These are phyloP conservation scores for Agonum fuliginosum DNA, from an alignment of 2,888 invertebrate species.

Conservation along the genomic window DNA sequence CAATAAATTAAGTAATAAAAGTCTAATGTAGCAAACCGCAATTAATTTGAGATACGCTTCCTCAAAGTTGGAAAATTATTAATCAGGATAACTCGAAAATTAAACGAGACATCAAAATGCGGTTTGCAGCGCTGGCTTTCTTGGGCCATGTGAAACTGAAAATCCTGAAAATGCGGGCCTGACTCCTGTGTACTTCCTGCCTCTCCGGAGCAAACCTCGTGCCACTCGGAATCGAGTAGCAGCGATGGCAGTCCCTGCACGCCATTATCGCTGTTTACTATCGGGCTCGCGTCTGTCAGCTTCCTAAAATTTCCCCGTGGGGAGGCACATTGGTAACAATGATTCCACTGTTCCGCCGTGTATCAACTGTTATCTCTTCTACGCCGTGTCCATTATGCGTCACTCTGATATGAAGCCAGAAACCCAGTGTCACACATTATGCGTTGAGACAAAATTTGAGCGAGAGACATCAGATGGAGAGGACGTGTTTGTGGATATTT, in stretches of 20 bases:
- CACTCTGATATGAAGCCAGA: slow-evolving; percentile 12
- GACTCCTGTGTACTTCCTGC: too few relatives aligned
- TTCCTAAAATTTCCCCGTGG: slow-evolving; percentile 53
- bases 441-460: background rate
- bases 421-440: background rate
- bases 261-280: slow-evolving; percentile 46
- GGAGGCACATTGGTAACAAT: slow-evolving; percentile 49
- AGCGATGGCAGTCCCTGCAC: background rate
- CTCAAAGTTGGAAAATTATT: too few relatives aligned
- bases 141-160: too few relatives aligned
- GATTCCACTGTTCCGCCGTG: slow-evolving; percentile 39
- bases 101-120: too few relatives aligned
- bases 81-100: too few relatives aligned
- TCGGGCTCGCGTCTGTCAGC: slow-evolving; percentile 44
- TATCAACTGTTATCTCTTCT: slow-evolving; percentile 25
- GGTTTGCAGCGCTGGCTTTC: too few relatives aligned
- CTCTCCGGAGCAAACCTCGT: too few relatives aligned
- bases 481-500: background rate
- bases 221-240: background rate
- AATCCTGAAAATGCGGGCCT: too few relatives aligned
- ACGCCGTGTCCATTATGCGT: slow-evolving; percentile 27
- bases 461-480: background rate
- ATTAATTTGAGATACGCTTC: too few relatives aligned
- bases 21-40: too few relatives aligned
- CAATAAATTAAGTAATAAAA: too few relatives aligned